Evolutionary conservation across 2,113 vertebrate genomes (phyloP).

Genomic region (Numenius arquata): DNA sequence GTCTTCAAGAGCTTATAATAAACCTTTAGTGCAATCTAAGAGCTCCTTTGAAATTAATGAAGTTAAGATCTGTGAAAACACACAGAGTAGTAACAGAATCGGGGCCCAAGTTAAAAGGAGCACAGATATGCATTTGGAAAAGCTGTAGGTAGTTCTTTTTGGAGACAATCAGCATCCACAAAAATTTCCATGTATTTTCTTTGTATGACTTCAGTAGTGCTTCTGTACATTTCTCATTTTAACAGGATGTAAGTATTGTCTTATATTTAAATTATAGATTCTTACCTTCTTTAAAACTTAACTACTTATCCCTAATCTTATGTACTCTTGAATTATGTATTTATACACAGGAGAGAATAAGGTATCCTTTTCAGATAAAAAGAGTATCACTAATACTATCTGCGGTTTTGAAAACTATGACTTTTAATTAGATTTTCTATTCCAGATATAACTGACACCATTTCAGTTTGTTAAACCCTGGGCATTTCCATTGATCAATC

Average conservation of each 20-base stretch:
- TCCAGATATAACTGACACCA: background rate
- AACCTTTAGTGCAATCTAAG: background rate
- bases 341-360: background rate
- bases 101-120: background rate
- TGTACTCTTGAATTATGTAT: background rate
- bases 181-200: background rate
- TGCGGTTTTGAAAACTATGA: background rate
- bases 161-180: background rate
- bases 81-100: background rate
- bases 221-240: background rate
- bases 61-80: background rate
- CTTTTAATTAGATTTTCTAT: background rate
- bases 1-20: background rate
- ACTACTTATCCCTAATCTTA: background rate
- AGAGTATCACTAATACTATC: background rate
- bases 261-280: background rate
- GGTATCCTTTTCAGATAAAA: background rate
- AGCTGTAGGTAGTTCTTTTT: background rate
- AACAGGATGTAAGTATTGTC: background rate
- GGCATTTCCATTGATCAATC: background rate
- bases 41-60: background rate
- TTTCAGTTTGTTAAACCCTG: background rate
- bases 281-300: background rate
- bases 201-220: background rate
- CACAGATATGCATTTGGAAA: background rate